Evolutionary conservation across 2,888 invertebrate species (phyloP).

Genomic region (Adelphocoris suturalis): DNA sequence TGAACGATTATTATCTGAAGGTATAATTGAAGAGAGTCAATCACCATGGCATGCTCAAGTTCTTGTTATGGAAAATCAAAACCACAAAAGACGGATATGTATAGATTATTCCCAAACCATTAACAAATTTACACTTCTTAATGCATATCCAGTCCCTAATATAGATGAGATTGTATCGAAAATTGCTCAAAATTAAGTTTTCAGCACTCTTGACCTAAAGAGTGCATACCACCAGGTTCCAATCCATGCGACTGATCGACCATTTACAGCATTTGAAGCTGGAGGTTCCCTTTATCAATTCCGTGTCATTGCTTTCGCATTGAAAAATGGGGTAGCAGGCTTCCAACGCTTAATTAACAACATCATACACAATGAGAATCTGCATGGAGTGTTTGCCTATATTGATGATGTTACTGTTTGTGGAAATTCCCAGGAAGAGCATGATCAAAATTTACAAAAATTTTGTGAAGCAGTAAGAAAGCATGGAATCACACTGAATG

Average conservation of each 20-base stretch:
- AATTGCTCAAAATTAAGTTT: constrained; percentile 26
- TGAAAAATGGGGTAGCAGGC: too few species aligned
- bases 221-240: constrained; percentile 55
- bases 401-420: constrained; percentile 68
- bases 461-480: too few species aligned
- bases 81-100: constrained; percentile 55
- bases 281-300: too few species aligned
- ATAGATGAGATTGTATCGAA: constrained; percentile 46
- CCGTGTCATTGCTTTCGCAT: too few species aligned
- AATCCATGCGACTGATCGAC: constrained; percentile 6
- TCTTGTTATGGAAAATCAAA: constrained; percentile 41
- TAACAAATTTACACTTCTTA: constrained; percentile 29
- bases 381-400: constrained; percentile 50
- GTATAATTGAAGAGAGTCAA: too few species aligned
- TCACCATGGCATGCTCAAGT: constrained; percentile 62
- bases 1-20: too few species aligned
- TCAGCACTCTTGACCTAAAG: constrained; percentile 56
- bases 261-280: constrained; percentile 57
- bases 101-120: constrained; percentile 55
- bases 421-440: constrained; percentile 42
- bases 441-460: too few species aligned
- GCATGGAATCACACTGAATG: too few species aligned
- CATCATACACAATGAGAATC: constrained; percentile 62
- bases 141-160: too few species aligned
- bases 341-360: constrained; percentile 39